Conservation (phyloP, 2,888 invertebrate species). For the Callyntrura sp. region DNA sequence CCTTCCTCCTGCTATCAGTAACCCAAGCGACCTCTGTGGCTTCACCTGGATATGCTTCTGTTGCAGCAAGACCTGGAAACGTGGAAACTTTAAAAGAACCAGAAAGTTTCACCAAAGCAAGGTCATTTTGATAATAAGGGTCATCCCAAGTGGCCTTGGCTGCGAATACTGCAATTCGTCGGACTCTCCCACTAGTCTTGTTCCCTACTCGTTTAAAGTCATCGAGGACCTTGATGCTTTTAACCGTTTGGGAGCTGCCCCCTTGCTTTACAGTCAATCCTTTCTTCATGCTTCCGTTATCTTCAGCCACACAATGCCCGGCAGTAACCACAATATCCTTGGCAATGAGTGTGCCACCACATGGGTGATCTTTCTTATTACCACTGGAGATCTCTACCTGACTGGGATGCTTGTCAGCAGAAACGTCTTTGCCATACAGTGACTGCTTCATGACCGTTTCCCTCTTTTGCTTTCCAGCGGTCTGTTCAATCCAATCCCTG, state of each 20-base stretch:
- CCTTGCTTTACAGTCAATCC: constrained; percentile 21
- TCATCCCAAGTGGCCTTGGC: constrained; percentile 7
- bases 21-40: not conserved
- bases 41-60: not conserved
- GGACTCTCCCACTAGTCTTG: not conserved
- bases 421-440: constrained; percentile 18
- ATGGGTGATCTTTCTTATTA: not conserved
- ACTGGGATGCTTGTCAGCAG: not conserved
- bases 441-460: not conserved
- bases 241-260: no score
- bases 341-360: constrained; percentile 45
- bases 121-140: constrained; percentile 29
- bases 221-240: not conserved
- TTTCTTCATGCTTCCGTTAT: not conserved
- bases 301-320: constrained; percentile 22
- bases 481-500: constrained; percentile 45
- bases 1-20: not conserved
- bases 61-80: not conserved
- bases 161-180: constrained; percentile 1
- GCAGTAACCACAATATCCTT: constrained; percentile 37
- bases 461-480: constrained; percentile 17
- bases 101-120: constrained; percentile 21
- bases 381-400: constrained; percentile 24
- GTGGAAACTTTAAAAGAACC: not conserved
- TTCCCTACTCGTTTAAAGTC: constrained; percentile 2